phyloP scores from a whole-genome alignment of 2,113 vertebrate genomes.

The Lycocorax pyrrhopterus region DNA sequence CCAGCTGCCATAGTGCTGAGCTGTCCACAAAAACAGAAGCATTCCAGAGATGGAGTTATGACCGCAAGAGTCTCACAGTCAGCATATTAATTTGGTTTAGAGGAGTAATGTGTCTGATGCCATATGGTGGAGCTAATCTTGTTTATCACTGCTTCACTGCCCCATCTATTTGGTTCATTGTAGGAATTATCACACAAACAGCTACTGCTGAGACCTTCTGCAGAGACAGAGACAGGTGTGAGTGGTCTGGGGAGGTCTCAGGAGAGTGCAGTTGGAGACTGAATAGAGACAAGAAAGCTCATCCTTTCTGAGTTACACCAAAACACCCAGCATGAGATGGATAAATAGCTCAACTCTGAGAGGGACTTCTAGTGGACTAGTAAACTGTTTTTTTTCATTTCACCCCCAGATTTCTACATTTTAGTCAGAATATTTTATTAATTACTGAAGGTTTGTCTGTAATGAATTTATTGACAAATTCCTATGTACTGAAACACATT shows the following conservation, averaged over 20 bases:
- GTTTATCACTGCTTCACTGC: neutral
- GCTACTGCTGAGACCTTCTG: neutral
- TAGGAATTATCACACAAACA: neutral
- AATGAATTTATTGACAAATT: neutral
- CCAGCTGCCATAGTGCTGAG: constrained; percentile 4
- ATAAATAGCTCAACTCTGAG: neutral
- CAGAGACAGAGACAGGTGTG: neutral
- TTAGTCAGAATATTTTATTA: neutral
- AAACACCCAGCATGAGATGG: neutral
- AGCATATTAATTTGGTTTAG: neutral
- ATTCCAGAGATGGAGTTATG: neutral
- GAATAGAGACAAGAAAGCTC: neutral
- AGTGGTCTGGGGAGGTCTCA: neutral
- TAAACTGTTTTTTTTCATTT: neutral
- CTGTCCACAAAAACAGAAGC: constrained; percentile 6
- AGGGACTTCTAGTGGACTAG: neutral
- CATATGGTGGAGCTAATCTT: neutral
- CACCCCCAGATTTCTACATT: neutral
- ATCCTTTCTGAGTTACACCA: neutral
- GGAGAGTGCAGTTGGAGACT: neutral
- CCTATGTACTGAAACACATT: neutral
- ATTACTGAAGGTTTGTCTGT: neutral
- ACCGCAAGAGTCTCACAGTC: neutral
- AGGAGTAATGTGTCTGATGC: neutral
- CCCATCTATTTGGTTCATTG: neutral